These are phyloP conservation scores for Hesperophylax magnus DNA, from an alignment of 1,140 invertebrate species.

Conservation along the genomic window DNA sequence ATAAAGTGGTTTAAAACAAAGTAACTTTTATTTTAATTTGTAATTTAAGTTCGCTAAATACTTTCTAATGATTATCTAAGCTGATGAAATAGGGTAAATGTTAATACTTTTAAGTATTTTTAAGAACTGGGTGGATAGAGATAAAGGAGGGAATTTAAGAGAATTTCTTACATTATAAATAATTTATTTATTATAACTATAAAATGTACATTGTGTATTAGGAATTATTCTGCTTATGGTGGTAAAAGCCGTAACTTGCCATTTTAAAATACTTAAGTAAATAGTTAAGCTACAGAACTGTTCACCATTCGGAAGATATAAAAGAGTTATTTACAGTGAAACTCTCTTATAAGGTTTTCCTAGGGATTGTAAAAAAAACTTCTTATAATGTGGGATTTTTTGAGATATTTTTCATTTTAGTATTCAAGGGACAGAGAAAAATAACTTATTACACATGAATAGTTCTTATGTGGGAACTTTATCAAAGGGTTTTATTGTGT, in stretches of 20 bases:
- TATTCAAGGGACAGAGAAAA: not conserved
- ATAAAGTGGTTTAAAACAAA: too few species aligned
- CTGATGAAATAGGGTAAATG: too few species aligned
- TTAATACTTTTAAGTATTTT: not conserved
- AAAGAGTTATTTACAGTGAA: not conserved
- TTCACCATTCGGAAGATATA: not conserved
- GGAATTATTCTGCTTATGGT: not conserved
- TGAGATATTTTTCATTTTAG: not conserved
- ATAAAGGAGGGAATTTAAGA: not conserved
- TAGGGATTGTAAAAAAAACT: not conserved
- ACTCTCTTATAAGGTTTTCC: too few species aligned
- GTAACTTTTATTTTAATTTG: too few species aligned
- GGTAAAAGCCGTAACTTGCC: conserved; percentile 14
- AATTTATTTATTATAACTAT: not conserved
- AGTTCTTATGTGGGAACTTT: too few species aligned
- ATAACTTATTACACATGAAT: too few species aligned
- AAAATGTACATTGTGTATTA: not conserved
- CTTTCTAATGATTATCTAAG: too few species aligned
- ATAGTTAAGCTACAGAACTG: not conserved
- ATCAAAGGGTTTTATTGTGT: too few species aligned
- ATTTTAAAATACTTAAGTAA: conserved; percentile 7
- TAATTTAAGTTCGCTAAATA: too few species aligned
- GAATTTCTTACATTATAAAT: not conserved
- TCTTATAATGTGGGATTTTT: not conserved
- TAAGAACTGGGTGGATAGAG: not conserved